A percentile compares a stretch with the other conserved stretches of the same genome.
These are phyloP conservation scores for Oscheius myriophilus DNA, from an alignment of 2,888 invertebrate species.

Conservation along the genomic window DNA sequence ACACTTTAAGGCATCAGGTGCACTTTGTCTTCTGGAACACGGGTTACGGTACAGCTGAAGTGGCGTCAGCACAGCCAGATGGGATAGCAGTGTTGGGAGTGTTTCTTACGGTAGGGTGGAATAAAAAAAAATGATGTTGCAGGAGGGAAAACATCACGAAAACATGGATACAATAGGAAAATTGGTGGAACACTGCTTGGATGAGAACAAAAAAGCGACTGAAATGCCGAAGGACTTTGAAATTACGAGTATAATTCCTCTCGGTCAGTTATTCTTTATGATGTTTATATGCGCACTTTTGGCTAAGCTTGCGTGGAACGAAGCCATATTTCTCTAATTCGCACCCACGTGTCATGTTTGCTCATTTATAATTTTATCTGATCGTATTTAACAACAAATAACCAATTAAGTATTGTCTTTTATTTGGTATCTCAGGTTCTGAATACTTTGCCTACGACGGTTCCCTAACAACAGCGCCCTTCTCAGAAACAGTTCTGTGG, in stretches of 20 bases:
- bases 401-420: too few species aligned
- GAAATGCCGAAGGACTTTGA: conserved; percentile 6
- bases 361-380: too few species aligned
- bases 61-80: conserved; percentile 58
- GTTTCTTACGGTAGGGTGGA: conserved; percentile 60
- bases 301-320: too few species aligned
- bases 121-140: too few species aligned
- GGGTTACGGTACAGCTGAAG: conserved; percentile 53
- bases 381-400: too few species aligned
- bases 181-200: neutral
- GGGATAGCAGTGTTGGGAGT: conserved; percentile 66
- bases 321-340: too few species aligned
- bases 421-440: conserved; percentile 35
- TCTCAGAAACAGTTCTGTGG: conserved; percentile 71
- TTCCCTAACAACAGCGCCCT: conserved; percentile 71
- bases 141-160: conserved; percentile 12
- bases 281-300: too few species aligned
- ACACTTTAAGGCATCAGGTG: conserved; percentile 39
- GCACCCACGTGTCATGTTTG: too few species aligned
- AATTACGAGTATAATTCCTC: neutral
- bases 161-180: neutral
- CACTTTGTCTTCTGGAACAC: conserved; percentile 69
- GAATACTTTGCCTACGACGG: conserved; percentile 72
- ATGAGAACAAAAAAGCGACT: neutral
- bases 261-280: too few species aligned